Conservation (phyloP, 2,113 vertebrate species). For the Oostethus manadensis region DNA sequence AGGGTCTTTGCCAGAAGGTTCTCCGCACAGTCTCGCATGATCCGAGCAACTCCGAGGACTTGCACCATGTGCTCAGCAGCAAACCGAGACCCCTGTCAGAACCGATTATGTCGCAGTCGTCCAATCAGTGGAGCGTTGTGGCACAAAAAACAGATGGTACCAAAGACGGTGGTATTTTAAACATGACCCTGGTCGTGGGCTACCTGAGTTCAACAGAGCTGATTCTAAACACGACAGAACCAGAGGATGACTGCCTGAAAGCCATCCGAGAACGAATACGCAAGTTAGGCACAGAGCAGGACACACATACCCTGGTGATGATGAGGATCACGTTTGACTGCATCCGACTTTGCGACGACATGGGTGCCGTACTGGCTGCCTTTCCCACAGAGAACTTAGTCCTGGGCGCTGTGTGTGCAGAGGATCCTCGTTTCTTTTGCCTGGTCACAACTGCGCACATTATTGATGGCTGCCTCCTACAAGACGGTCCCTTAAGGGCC, state of each 20-base stretch:
- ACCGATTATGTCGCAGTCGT: constrained; percentile 73
- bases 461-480: constrained; percentile 70
- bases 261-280: constrained; percentile 87
- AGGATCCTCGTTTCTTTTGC: constrained; percentile 89
- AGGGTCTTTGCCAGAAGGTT: constrained; percentile 78
- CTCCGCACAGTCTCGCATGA: constrained; percentile 83
- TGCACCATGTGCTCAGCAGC: constrained; percentile 20
- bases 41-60: constrained; percentile 58
- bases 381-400: constrained; percentile 92
- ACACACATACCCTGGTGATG: constrained; percentile 86
- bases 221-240: constrained; percentile 74
- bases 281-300: constrained; percentile 84
- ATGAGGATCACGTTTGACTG: constrained; percentile 91
- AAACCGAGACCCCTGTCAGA: constrained; percentile 81
- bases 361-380: constrained; percentile 78
- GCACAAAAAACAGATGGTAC: constrained; percentile 66
- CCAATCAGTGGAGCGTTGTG: constrained; percentile 51
- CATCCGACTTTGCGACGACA: constrained; percentile 84
- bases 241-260: constrained; percentile 81
- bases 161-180: constrained; percentile 79
- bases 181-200: constrained; percentile 89
- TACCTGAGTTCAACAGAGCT: constrained; percentile 92
- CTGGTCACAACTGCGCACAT: constrained; percentile 84
- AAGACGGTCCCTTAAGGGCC: constrained; percentile 69
- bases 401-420: constrained; percentile 86